Evolutionary conservation across 2,113 vertebrate genomes (phyloP), one percentile per base, ranked within the genome.

Genomic region (Lampris megalopsis): DNA sequence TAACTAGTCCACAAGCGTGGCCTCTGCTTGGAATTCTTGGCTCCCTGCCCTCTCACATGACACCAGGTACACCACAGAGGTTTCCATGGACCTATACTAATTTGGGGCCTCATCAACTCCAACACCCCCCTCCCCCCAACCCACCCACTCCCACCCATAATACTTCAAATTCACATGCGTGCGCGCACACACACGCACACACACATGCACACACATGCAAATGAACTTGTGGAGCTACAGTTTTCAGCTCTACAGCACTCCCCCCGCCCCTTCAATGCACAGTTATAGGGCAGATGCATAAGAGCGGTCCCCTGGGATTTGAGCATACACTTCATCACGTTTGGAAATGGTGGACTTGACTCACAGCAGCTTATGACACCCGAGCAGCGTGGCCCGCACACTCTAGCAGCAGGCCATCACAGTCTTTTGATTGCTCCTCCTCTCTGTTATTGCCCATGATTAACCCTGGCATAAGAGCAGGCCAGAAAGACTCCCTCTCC

Each of bases 381-480:
- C 49, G 61, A 54, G 77, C 11, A 78, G 63, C 9, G 9, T 53
- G 62, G 79, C 64, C 76, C 82, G 82, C 84, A 83, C 86, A 81
- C 86, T 84, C 85, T 62, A 77, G 76, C 47, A 54, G 79, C 0
- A 48, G 52, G 52, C 81, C 88, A 86, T 82, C 88, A 71, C 58
- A 7, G 81, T 73, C 82, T 79, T 91, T 86, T 91, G 91, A 93
- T 93, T 88, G 88, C 86, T 80, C 86, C 90, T 86, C 88, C 89
- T 90, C 86, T 79, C 79, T 81, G 82, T 88, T 92, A 93, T 89
- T 90, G 88, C 68, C 56, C 59, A 85, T 94, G 84, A 92, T 91
- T 90, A 90, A 91, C 82, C 80, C 83, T 90, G 92, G 92, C 89
- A 88, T 84, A 74, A 86, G 85, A 83, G 74, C 2, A 41, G 81